Percentiles rank a stretch among this genome's conserved stretches.
phyloP scores from a whole-genome alignment of 2,888 invertebrate genomes.

The Sturmia bella region DNA sequence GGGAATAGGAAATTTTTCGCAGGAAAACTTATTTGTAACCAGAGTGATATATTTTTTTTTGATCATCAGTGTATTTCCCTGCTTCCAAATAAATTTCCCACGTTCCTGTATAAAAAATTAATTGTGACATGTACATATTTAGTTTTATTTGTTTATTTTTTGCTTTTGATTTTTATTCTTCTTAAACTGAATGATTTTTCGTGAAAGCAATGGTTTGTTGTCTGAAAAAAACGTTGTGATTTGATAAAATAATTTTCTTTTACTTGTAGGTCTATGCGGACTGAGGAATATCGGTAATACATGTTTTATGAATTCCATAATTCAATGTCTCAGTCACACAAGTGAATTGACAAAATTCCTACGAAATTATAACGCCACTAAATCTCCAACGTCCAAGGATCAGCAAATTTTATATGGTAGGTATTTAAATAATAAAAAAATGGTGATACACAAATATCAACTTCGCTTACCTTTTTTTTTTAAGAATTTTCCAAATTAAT shows the following conservation, averaged over 20 bases:
- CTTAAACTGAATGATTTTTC: constrained; percentile 69
- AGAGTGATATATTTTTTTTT: neutral
- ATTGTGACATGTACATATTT: constrained; percentile 20
- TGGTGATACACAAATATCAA: neutral
- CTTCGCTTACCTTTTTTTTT: neutral
- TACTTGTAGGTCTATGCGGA: constrained; percentile 88
- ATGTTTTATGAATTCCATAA: constrained; percentile 82
- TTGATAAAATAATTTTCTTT: constrained; percentile 8
- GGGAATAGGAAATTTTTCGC: too few relatives aligned
- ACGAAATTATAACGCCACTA: constrained; percentile 79
- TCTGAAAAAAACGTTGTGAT: neutral
- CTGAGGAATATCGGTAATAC: constrained; percentile 94
- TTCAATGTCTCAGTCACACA: constrained; percentile 82
- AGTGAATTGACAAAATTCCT: constrained; percentile 81
- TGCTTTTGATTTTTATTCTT: neutral
- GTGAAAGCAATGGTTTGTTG: constrained; percentile 64
- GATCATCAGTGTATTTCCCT: too few relatives aligned
- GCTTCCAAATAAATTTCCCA: neutral
- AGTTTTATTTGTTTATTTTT: constrained; percentile 10
- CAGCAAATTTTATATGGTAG: constrained; percentile 81
- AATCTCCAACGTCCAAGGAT: constrained; percentile 80
- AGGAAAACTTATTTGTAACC: too few relatives aligned
- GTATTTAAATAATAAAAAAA: constrained; percentile 1
- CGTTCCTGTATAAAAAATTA: neutral
- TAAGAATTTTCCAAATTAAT: constrained; percentile 87